A percentile compares a stretch with the other conserved stretches of the same genome.
These are phyloP conservation scores for Herminia tarsipennalis DNA, from an alignment of 2,888 invertebrate species.

Conservation along the genomic window DNA sequence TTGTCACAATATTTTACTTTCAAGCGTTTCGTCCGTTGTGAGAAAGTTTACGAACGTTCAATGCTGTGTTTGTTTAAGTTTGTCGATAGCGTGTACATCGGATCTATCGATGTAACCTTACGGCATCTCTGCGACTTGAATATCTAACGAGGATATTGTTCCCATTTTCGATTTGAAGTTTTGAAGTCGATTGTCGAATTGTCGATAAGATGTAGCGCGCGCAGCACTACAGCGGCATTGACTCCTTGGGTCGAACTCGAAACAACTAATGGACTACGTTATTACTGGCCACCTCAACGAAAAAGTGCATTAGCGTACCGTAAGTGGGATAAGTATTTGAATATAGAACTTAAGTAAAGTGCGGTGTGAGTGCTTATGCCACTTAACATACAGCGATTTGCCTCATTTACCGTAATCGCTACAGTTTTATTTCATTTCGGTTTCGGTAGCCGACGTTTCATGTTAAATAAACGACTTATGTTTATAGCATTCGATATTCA, in stretches of 20 bases:
- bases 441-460: conserved; percentile 50
- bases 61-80: conserved; percentile 62
- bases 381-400: conserved; percentile 76
- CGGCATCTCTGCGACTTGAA: conserved; percentile 4
- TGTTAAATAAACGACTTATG: conserved; percentile 53
- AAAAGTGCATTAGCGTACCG: conserved; percentile 81
- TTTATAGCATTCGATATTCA: conserved; percentile 55
- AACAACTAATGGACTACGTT: conserved; percentile 77
- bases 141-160: conserved; percentile 18
- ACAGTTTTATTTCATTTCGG: conserved; percentile 62
- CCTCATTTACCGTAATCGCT: conserved; percentile 74
- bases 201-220: conserved; percentile 41
- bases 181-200: conserved; percentile 38
- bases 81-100: conserved; percentile 37
- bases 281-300: conserved; percentile 76
- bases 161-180: conserved; percentile 18
- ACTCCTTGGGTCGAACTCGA: conserved; percentile 65
- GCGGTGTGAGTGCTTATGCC: conserved; percentile 74
- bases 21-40: conserved; percentile 59
- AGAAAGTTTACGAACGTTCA: conserved; percentile 64
- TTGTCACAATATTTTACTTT: conserved; percentile 76
- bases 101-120: conserved; percentile 38
- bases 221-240: conserved; percentile 54
- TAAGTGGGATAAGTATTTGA: conserved; percentile 82
- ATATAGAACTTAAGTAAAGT: conserved; percentile 79